Evolutionary conservation across 2,888 invertebrate genomes (phyloP).

Genomic region (Aquatica leii): DNA sequence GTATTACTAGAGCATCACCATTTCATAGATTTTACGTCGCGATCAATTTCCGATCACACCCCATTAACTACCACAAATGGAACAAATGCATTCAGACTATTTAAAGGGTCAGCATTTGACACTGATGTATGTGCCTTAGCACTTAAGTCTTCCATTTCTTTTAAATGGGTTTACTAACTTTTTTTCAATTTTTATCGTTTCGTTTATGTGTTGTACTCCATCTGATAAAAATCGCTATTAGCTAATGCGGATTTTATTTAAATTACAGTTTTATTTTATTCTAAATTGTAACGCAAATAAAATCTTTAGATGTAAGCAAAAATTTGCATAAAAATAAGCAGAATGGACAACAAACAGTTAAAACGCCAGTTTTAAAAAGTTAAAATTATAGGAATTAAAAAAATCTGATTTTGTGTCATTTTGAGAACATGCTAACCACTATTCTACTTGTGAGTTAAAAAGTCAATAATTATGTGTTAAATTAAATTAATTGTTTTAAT

Average conservation of each 20-base stretch:
- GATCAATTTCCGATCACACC: conserved; percentile 38
- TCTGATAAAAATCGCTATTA: conserved; percentile 26
- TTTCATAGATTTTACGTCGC: conserved; percentile 20
- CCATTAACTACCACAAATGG: conserved; percentile 39
- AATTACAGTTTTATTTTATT: conserved; percentile 10
- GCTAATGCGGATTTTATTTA: conserved; percentile 34
- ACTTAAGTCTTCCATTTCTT: conserved; percentile 35
- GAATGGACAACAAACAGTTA: too few species aligned
- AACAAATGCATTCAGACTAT: conserved; percentile 38
- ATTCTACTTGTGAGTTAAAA: too few species aligned
- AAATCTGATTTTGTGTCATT: too few species aligned
- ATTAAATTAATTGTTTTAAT: conserved; percentile 20
- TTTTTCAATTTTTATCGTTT: conserved; percentile 20
- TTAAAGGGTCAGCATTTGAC: conserved; percentile 37
- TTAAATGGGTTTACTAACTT: conserved; percentile 27
- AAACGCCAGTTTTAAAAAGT: too few species aligned
- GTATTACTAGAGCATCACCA: conserved; percentile 27
- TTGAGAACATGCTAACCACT: too few species aligned
- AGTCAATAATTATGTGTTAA: conserved; percentile 14
- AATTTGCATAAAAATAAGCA: not conserved
- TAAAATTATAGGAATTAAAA: too few species aligned
- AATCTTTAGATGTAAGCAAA: not conserved
- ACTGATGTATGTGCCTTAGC: conserved; percentile 40
- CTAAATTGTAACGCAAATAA: not conserved
- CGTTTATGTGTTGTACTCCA: conserved; percentile 5